Conservation (phyloP, 2,113 vertebrate genomes). For the Hydrochoerus hydrochaeris region DNA sequence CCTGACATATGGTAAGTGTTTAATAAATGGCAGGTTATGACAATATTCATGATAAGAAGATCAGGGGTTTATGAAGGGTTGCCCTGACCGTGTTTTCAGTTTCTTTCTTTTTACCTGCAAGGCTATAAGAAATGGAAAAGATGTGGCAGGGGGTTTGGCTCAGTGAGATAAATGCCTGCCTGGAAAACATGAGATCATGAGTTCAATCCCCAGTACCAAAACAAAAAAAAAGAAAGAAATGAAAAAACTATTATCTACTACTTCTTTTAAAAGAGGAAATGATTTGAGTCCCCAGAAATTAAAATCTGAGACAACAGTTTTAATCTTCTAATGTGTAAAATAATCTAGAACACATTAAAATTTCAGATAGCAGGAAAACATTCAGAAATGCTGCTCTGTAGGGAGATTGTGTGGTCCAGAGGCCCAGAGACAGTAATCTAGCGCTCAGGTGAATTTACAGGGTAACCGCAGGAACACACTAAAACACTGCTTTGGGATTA, state of each 20-base stretch:
- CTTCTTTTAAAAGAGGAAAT: background rate
- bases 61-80: background rate
- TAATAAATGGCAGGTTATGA: constrained; percentile 43
- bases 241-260: background rate
- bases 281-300: background rate
- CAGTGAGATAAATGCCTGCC: no score
- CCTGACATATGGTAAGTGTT: constrained; percentile 49
- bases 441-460: background rate
- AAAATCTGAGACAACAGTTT: background rate
- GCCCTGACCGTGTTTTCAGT: background rate
- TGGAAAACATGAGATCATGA: no score
- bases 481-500: background rate
- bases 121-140: background rate
- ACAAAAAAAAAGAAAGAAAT: background rate
- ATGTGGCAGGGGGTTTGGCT: no score
- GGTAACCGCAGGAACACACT: background rate
- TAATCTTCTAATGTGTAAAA: background rate
- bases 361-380: background rate
- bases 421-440: background rate
- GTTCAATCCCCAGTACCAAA: no score
- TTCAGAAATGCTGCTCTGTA: background rate
- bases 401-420: background rate
- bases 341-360: background rate
- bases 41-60: constrained; percentile 33
- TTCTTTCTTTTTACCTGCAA: background rate